These are phyloP conservation scores for Acrocera orbiculus DNA, from an alignment of 2,888 invertebrate species.

Conservation along the genomic window DNA sequence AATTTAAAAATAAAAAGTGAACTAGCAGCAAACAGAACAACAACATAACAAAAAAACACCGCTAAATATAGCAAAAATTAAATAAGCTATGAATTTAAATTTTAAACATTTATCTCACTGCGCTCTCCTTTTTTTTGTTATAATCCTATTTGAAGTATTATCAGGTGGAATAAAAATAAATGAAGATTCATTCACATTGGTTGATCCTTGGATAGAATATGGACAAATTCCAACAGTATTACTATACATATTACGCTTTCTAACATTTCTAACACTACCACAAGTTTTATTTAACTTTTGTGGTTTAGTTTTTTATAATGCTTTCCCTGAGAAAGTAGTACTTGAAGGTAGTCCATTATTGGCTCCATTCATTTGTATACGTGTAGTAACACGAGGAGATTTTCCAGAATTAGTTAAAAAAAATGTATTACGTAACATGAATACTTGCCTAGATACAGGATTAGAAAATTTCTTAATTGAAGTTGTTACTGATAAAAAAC, in stretches of 20 bases:
- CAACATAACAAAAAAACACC: too few relatives aligned
- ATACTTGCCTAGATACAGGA: conserved; percentile 72
- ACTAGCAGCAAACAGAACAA: too few relatives aligned
- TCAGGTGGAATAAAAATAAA: conserved; percentile 43
- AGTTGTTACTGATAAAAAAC: conserved; percentile 82
- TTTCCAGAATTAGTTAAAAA: conserved; percentile 77
- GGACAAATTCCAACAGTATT: conserved; percentile 55
- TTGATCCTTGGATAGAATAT: conserved; percentile 70
- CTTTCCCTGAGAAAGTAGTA: conserved; percentile 81
- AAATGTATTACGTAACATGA: conserved; percentile 75
- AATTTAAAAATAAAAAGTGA: too few relatives aligned
- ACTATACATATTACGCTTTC: conserved; percentile 58
- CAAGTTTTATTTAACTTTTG: conserved; percentile 70
- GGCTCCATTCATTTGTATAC: conserved; percentile 86
- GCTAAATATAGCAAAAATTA: too few relatives aligned
- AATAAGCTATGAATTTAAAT: conserved; percentile 27
- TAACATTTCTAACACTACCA: conserved; percentile 73
- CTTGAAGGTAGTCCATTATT: conserved; percentile 77
- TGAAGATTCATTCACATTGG: conserved; percentile 33
- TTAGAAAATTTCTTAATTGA: conserved; percentile 91
- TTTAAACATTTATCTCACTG: conserved; percentile 70
- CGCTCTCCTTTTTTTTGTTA: conserved; percentile 51
- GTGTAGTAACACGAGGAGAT: conserved; percentile 87
- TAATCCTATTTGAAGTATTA: conserved; percentile 53
- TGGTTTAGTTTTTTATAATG: conserved; percentile 77